A percentile compares a stretch with the other conserved stretches of the same genome.
Conservation (phyloP, 1,140 invertebrate genomes). For the Araneus ventricosus region DNA sequence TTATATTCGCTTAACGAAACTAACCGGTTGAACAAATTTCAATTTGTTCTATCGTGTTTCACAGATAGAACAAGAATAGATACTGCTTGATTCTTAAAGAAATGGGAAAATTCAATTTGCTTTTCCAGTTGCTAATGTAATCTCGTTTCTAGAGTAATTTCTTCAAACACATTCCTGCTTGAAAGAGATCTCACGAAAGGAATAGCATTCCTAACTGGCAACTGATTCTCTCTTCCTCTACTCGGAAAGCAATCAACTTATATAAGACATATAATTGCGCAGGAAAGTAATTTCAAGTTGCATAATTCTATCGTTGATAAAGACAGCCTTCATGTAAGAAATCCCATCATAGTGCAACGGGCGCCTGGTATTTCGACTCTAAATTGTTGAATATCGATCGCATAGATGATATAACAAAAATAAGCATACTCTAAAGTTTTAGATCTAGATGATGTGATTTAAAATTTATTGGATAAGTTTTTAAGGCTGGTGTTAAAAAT, state of each 20-base stretch:
- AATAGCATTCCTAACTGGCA: not conserved
- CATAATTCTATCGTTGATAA: not conserved
- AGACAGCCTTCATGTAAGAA: not conserved
- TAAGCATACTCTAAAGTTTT: no score
- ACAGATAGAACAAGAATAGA: not conserved
- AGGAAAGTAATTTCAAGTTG: constrained; percentile 5
- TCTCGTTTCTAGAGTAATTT: constrained; percentile 20
- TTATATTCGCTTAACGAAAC: not conserved
- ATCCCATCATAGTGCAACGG: not conserved
- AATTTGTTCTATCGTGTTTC: not conserved
- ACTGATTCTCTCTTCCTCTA: not conserved
- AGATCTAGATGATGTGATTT: no score
- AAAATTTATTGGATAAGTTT: no score
- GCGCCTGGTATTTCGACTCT: not conserved
- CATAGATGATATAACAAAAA: no score
- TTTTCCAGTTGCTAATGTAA: constrained; percentile 19
- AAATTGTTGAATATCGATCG: not conserved
- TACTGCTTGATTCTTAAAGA: not conserved
- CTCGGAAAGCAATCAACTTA: constrained; percentile 11
- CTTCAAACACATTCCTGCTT: not conserved
- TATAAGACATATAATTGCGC: not conserved
- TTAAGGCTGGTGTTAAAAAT: no score
- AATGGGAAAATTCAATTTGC: constrained; percentile 17
- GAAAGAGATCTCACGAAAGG: not conserved
- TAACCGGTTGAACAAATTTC: not conserved